These are phyloP conservation scores for Plusia festucae DNA, from an alignment of 2,888 invertebrate species.

Conservation along the genomic window DNA sequence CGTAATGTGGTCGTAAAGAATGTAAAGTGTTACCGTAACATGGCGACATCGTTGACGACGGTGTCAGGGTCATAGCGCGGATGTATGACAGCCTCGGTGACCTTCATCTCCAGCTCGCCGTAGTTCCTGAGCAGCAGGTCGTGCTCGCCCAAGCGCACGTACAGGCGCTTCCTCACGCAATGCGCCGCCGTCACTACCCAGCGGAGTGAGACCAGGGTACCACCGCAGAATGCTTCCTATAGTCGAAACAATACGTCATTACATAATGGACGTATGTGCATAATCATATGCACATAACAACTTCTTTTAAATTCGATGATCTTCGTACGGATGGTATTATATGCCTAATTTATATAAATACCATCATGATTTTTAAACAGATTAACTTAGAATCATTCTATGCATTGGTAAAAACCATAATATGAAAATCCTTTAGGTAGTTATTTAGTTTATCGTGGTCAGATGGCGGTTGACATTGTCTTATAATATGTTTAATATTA, in stretches of 20 bases:
- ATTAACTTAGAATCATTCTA: too few species aligned
- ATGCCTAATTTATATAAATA: too few species aligned
- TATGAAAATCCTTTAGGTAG: too few species aligned
- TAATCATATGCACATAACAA: not conserved
- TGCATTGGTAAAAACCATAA: too few species aligned
- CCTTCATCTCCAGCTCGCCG: slow-evolving; percentile 93
- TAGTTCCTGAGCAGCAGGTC: slow-evolving; percentile 93
- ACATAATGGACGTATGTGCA: too few species aligned
- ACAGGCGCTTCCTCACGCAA: slow-evolving; percentile 93
- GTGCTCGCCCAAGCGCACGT: slow-evolving; percentile 96
- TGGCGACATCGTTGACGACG: slow-evolving; percentile 97
- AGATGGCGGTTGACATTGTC: too few species aligned
- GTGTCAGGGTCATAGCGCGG: slow-evolving; percentile 96
- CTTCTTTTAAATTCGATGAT: not conserved
- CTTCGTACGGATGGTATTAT: too few species aligned
- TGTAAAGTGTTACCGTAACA: slow-evolving; percentile 90
- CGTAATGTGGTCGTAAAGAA: slow-evolving; percentile 30
- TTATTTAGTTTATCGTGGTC: too few species aligned
- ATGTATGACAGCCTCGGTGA: slow-evolving; percentile 93
- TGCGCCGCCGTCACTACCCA: slow-evolving; percentile 97
- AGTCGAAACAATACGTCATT: slow-evolving; percentile 19
- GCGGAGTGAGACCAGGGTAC: slow-evolving; percentile 93
- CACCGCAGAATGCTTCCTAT: slow-evolving; percentile 96
- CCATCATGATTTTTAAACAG: too few species aligned
- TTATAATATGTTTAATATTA: too few species aligned